A percentile compares a stretch with the other conserved stretches of the same genome.
phyloP scores from a whole-genome alignment of 2,888 invertebrate genomes.

The Papilio demoleus region DNA sequence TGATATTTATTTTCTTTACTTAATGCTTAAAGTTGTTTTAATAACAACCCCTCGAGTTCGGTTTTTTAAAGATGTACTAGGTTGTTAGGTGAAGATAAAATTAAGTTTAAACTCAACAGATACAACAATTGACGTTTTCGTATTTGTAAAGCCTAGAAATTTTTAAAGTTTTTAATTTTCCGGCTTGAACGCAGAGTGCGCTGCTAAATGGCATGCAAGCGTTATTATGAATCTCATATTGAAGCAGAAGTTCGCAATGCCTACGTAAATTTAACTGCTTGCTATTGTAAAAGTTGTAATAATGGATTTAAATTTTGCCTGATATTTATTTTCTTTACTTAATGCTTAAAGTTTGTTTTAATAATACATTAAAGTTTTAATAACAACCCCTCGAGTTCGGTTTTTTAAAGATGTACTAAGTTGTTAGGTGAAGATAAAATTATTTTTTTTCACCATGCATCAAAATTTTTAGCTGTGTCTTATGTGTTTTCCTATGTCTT shows the following conservation, averaged over 20 bases:
- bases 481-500: too few species aligned
- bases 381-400: too few species aligned
- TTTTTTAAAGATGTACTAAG: too few species aligned
- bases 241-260: slow-evolving; percentile 4
- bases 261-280: slow-evolving; percentile 12
- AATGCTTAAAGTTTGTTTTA: not conserved
- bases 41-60: too few species aligned
- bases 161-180: slow-evolving; percentile 30
- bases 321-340: not conserved
- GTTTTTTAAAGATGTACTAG: too few species aligned
- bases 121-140: not conserved
- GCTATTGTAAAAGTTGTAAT: slow-evolving; percentile 12
- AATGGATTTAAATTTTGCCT: slow-evolving; percentile 3
- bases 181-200: slow-evolving; percentile 19
- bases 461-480: too few species aligned
- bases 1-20: not conserved
- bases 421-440: not conserved
- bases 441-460: too few species aligned
- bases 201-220: slow-evolving; percentile 19
- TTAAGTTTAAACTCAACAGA: not conserved
- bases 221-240: slow-evolving; percentile 20
- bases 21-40: not conserved
- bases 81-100: not conserved
- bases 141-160: slow-evolving; percentile 9
- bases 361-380: too few species aligned